Base-by-base conservation (phyloP, 2,113 vertebrate species). In the Notothenia coriiceps region DNA sequence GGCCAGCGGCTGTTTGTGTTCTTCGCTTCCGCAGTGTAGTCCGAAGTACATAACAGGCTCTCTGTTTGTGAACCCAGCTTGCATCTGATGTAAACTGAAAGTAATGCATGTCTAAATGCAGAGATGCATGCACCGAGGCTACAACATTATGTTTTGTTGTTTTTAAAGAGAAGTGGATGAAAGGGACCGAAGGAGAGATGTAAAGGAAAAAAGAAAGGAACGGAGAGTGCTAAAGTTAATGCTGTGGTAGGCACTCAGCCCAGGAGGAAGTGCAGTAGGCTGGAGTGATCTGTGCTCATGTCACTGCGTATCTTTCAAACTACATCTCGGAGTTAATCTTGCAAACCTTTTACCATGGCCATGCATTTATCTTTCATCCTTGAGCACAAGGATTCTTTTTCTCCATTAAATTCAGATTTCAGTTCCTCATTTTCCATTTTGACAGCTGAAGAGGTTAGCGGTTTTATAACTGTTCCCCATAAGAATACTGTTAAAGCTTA, bases 211-310 rank as follows among this genome's bases (percentile, higher is more conserved):
- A 50, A 49, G 33, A 33, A 14, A 43, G 61, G 59, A 56, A 43
- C 55, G 60, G 49, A 80, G 52, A 63, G 55, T 65, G 43, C 73
- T 77, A 10, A 66, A 77, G 83, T 86, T 77, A 84, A 79, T 74
- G 69, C 59, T 74, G 59, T 77, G 67, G 77, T 20, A 72, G 72
- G 76, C 84, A 68, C 76, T 52, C 40, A 75, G 84, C 83, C 80
- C 64, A 78, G 65, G 77, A 91, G 85, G 88, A 85, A 86, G 79
- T 85, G 85, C 51, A 88, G 81, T 83, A 78, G 77, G 85, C 65
- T 70, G 80, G 50, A 85, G 67, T 87, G 51, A 88, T 89, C 73
- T 90, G 89, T 82, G 74, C 82, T 90, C 76, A 52, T 90, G 91
- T 91, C 92, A 84, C 85, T 86, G 60, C 84, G 80, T 67, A 88